Base-by-base conservation (phyloP, 2,113 vertebrate species). In the Chroicocephalus ridibundus region DNA sequence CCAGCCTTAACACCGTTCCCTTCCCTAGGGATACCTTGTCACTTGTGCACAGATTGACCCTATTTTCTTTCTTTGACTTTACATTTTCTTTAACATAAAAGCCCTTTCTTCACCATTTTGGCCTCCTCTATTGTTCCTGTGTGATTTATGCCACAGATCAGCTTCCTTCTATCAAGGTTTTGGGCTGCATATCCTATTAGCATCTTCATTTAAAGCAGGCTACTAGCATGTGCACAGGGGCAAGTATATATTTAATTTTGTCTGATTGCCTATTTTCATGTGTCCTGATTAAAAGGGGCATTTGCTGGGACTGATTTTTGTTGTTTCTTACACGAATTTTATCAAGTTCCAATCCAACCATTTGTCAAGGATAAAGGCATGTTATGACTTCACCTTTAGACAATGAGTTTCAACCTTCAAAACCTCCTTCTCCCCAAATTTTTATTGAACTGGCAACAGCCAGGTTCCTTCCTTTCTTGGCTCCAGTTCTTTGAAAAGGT, bases 31-130 rank as follows among this genome's bases (percentile, higher is more conserved):
- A 88, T 46, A 64, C 62, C 82, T 90, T 88, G 92, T 91, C 87
- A 88, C 78, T 96, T 31, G 36, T 87, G 87, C 58, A 76, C 70
- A 93, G 66, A 93, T 90, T 94, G 87, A 94, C 92, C 90, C 61
- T 79, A 76, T 95, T 94, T 93, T 82, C 86, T 34, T 54, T 0
- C 94, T 94, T 93, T 94, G 89, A 88, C 94, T 96, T 93, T 87
- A 91, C 84, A 82, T 76, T 95, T 96, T 82, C 93, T 84, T 68
- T 76, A 90, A 85, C 78, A 85, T 11, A 62, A 91, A 85, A 94
- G 70, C 70, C 69, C 22, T 69, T 46, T 83, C 70, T 91, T 82
- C 42, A 90, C 22, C 40, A 9, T 46, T 47, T 46, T 58, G 66
- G 58, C 52, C 70, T 80, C 75, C 20, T 62, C 32, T 76, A 29